Percentiles rank a stretch among this genome's conserved stretches.
phyloP scores from a whole-genome alignment of 1,140 invertebrate species.

The Ectropis grisescens region DNA sequence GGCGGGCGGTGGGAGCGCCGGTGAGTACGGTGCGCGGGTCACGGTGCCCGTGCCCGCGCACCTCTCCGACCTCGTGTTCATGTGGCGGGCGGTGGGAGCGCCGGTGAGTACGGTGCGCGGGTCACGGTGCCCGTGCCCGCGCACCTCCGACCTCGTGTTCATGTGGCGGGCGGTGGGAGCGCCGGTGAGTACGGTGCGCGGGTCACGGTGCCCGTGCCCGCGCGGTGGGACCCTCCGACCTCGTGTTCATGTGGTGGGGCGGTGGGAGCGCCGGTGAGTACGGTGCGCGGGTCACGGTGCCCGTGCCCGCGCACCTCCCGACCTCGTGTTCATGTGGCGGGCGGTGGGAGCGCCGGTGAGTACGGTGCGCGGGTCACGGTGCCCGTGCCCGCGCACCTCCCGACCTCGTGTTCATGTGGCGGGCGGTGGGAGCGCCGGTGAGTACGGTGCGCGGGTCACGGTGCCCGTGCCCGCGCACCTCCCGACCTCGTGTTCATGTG shows the following conservation, averaged over 20 bases:
- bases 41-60: conserved; percentile 85
- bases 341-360: conserved; percentile 82
- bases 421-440: conserved; percentile 82
- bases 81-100: conserved; percentile 84
- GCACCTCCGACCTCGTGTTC: conserved; percentile 86
- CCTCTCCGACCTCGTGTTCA: conserved; percentile 87
- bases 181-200: conserved; percentile 86
- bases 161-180: conserved; percentile 85
- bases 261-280: conserved; percentile 80
- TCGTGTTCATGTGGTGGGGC: conserved; percentile 91
- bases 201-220: conserved; percentile 86
- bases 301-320: conserved; percentile 83
- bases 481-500: conserved; percentile 89
- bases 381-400: conserved; percentile 82
- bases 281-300: conserved; percentile 24
- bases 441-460: conserved; percentile 86
- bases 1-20: conserved; percentile 89
- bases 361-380: conserved; percentile 13
- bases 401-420: conserved; percentile 90
- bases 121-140: conserved; percentile 75
- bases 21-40: conserved; percentile 91
- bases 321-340: conserved; percentile 91
- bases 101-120: conserved; percentile 76
- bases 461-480: conserved; percentile 86
- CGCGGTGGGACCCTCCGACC: conserved; percentile 85